Percentiles rank a stretch among this genome's conserved stretches.
Evolutionary conservation across 2,797 vertebrate genomes (phyloP).

Genomic region (Sitta carolinensis): DNA sequence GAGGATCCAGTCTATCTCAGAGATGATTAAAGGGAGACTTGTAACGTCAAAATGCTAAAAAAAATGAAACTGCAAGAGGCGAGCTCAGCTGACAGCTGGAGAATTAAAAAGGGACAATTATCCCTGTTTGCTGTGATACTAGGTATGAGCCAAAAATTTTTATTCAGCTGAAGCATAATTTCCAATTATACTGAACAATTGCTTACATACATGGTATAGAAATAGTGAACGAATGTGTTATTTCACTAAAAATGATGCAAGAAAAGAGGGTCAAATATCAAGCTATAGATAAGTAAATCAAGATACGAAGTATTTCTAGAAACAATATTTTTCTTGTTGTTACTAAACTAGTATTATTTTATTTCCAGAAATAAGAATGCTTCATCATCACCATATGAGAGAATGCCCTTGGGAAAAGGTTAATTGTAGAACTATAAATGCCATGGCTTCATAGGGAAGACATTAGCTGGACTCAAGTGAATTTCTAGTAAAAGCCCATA

Average conservation of each 20-base stretch:
- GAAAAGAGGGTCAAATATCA: not conserved
- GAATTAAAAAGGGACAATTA: not conserved
- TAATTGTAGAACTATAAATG: not conserved
- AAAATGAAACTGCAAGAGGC: not conserved
- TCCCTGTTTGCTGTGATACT: not conserved
- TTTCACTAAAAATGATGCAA: not conserved
- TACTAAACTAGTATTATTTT: not conserved
- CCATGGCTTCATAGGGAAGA: not conserved
- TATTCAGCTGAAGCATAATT: constrained; percentile 18
- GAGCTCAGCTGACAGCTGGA: not conserved
- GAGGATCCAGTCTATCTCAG: not conserved
- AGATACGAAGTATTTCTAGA: not conserved
- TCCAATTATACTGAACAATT: not conserved
- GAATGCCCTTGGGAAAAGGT: not conserved
- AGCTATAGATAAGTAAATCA: not conserved
- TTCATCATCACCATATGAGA: not conserved
- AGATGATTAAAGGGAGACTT: not conserved
- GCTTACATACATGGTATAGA: not conserved
- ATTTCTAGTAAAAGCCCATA: not conserved
- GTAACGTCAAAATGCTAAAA: not conserved
- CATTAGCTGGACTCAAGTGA: not conserved
- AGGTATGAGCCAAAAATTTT: not conserved
- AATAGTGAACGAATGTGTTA: not conserved
- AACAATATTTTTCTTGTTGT: not conserved
- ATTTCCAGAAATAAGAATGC: not conserved